phyloP scores from a whole-genome alignment of 1,140 invertebrate genomes.

The Geopemphigus sp. region DNA sequence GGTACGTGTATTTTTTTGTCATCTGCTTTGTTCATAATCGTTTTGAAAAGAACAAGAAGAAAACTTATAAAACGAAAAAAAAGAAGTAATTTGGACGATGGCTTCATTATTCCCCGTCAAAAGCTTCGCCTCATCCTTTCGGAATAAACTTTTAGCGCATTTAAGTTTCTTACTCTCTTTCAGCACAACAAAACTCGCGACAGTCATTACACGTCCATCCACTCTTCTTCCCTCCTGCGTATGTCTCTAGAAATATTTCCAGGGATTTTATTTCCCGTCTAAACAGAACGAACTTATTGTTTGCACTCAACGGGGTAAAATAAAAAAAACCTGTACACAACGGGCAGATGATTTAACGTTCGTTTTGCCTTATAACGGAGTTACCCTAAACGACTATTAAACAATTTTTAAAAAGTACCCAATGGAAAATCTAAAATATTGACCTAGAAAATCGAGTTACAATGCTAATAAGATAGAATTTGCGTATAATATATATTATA shows the following conservation, averaged over 20 bases:
- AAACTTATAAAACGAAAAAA: neutral
- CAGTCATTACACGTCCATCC: constrained; percentile 14
- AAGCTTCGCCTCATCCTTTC: neutral
- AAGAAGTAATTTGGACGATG: constrained; percentile 38
- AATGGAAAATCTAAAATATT: neutral
- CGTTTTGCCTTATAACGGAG: no score
- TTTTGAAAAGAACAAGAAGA: neutral
- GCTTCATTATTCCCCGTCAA: constrained; percentile 44
- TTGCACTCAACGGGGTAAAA: neutral
- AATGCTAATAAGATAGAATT: neutral
- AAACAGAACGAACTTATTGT: constrained; percentile 37
- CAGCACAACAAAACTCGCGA: neutral
- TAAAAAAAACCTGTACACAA: neutral
- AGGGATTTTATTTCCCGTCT: constrained; percentile 22
- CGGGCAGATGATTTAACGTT: neutral
- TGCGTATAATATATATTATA: no score
- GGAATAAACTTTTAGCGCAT: constrained; percentile 11
- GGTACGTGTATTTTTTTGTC: neutral
- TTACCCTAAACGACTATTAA: no score
- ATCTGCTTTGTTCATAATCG: neutral
- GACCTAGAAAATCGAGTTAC: neutral
- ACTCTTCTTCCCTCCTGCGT: neutral
- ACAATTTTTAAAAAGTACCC: neutral
- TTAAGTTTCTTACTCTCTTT: constrained; percentile 28
- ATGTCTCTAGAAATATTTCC: constrained; percentile 33